Percentiles rank a stretch among this genome's conserved stretches.
phyloP scores from a whole-genome alignment of 2,797 vertebrate genomes.

The Scolopax rusticola region DNA sequence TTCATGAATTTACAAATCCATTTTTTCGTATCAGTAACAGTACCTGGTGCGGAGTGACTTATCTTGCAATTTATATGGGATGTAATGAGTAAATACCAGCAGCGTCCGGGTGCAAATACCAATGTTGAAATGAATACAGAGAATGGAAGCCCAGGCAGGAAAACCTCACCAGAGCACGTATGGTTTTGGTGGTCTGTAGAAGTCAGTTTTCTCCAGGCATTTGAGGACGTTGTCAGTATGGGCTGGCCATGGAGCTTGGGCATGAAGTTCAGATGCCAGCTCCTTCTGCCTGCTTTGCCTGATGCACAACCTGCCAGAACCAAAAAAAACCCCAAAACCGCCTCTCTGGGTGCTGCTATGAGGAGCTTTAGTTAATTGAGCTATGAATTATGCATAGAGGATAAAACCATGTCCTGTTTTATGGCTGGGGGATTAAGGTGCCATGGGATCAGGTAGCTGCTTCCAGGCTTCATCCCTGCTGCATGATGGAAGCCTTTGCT shows the following conservation, averaged over 20 bases:
- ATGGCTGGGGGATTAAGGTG: not conserved
- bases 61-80: constrained; percentile 10
- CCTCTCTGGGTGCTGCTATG: not conserved
- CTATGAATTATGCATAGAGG: not conserved
- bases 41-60: not conserved
- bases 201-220: not conserved
- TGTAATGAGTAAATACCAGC: not conserved
- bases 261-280: fast-evolving
- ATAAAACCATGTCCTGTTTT: not conserved
- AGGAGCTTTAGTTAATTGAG: not conserved
- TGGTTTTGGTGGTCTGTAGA: not conserved
- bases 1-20: not conserved
- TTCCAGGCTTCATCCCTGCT: not conserved
- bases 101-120: not conserved
- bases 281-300: not conserved
- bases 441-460: not conserved
- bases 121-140: not conserved
- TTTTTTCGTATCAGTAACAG: not conserved
- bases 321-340: no score
- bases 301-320: not conserved
- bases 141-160: not conserved
- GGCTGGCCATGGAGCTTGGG: fast-evolving
- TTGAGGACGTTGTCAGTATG: not conserved
- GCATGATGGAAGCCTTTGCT: not conserved
- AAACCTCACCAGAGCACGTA: not conserved